Base-by-base conservation (phyloP, 2,888 invertebrate genomes). In the Nemapogon koenigi region DNA sequence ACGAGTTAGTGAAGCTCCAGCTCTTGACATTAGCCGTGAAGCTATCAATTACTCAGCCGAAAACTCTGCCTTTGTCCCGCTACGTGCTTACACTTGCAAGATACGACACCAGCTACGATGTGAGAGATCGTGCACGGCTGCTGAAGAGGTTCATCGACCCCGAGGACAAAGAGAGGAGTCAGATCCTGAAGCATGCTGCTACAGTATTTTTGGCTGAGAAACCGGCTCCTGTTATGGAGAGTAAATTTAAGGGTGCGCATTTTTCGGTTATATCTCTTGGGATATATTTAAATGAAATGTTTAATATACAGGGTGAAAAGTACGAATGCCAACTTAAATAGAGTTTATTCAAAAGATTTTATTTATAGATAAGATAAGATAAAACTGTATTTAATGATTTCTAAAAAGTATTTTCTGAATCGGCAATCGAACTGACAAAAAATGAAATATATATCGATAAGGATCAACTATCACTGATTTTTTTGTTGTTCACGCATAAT, bases 31-130 rank as follows among this genome's bases (percentile, higher is more conserved):
- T 99, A 45, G 93, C 97, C 0, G 91, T 97, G 2, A 98, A 98
- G 62, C 81, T 99, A 16, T 94, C 88, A 53, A 81, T 97, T 35
- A 93, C 91, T 60, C 88, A 92, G 3, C 85, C 88, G 42, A 95
- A 92, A 70, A 95, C 94, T 0, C 83, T 87, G 41, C 79, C 93
- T 3, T 81, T 98, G 37, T 92, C 93, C 52, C 93, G 94, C 60
- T 98, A 99, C 69, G 90, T 98, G 28, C 90, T 98, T 56, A 92
- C 88, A 48, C 79, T 99, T 53, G 97, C 98, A 1, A 90, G 95
- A 50, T 99, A 98, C 66, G 99, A 99, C 81, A 90, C 91, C 49
- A 96, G 95, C 70, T 99, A 98, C 61, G 98, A 99, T 72, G 95
- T 99, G 38, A 83, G 99, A 16, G 99, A 99, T 75, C 83, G 97